phyloP scores from a whole-genome alignment of 2,113 vertebrate genomes.

The Corydoras maculifer region DNA sequence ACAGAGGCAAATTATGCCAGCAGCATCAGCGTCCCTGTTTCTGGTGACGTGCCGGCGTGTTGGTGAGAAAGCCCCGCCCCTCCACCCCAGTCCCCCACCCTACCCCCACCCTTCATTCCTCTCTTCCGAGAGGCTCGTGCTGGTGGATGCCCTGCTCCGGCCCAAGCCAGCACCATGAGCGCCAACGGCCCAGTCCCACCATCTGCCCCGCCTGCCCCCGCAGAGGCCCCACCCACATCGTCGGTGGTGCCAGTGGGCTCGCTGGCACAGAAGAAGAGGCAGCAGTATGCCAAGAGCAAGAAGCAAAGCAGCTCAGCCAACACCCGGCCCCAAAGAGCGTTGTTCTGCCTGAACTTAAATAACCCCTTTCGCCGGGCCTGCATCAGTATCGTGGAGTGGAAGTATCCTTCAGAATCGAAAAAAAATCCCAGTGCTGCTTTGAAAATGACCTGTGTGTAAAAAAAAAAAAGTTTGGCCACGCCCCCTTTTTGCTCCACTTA shows the following conservation, averaged over 20 bases:
- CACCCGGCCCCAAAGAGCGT: conserved; percentile 88
- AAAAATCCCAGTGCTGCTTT: background rate
- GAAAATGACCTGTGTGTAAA: background rate
- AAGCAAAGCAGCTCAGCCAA: conserved; percentile 77
- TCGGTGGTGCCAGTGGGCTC: conserved; percentile 79
- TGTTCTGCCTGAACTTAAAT: conserved; percentile 97
- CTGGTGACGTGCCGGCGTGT: conserved; percentile 87
- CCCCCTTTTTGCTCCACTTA: too few species aligned
- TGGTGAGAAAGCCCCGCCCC: conserved; percentile 76
- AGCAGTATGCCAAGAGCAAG: conserved; percentile 99
- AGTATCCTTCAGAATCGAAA: conserved; percentile 83
- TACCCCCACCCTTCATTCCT: conserved; percentile 71
- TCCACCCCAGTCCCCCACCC: conserved; percentile 54
- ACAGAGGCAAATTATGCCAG: conserved; percentile 80
- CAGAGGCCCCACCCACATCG: conserved; percentile 32
- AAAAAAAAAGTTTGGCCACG: background rate
- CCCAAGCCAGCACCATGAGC: conserved; percentile 93
- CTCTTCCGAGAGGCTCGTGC: conserved; percentile 95
- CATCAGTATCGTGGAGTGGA: conserved; percentile 99
- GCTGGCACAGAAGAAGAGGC: conserved; percentile 97
- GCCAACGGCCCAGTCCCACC: conserved; percentile 67
- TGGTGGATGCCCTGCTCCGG: conserved; percentile 81
- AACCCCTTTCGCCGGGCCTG: conserved; percentile 98
- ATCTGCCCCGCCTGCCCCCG: conserved; percentile 40
- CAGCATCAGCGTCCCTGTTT: conserved; percentile 79